These are phyloP conservation scores for Prinia subflava DNA, from an alignment of 2,113 vertebrate genomes.

Conservation along the genomic window DNA sequence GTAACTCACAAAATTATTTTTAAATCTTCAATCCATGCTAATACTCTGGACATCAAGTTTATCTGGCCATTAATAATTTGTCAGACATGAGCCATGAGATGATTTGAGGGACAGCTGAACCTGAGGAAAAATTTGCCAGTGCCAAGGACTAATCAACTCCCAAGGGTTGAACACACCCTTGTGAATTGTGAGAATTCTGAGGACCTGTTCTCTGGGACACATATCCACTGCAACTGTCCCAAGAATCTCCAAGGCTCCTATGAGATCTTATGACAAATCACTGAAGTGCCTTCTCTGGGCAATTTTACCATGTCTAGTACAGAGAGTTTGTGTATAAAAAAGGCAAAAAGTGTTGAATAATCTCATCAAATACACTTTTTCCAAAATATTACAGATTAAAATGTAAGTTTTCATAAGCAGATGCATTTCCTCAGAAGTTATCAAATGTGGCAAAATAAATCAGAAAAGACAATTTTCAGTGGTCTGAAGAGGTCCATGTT, in stretches of 20 bases:
- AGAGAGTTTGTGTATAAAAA: neutral
- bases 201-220: neutral
- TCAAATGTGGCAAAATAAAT: neutral
- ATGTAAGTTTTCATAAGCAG: neutral
- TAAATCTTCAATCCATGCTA: neutral
- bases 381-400: neutral
- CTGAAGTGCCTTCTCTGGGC: neutral
- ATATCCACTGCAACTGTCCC: neutral
- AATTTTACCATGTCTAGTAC: neutral
- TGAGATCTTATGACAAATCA: neutral
- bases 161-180: fast-evolving
- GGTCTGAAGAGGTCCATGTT: neutral
- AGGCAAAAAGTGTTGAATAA: neutral
- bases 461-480: neutral
- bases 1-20: neutral
- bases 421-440: neutral
- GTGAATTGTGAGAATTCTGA: neutral
- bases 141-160: neutral
- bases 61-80: neutral
- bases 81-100: neutral
- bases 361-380: neutral
- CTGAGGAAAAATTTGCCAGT: neutral
- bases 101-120: neutral
- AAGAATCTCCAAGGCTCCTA: neutral
- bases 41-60: neutral